Evolutionary conservation across 2,797 vertebrate species (phyloP).

Genomic region (Acanthis flammea): DNA sequence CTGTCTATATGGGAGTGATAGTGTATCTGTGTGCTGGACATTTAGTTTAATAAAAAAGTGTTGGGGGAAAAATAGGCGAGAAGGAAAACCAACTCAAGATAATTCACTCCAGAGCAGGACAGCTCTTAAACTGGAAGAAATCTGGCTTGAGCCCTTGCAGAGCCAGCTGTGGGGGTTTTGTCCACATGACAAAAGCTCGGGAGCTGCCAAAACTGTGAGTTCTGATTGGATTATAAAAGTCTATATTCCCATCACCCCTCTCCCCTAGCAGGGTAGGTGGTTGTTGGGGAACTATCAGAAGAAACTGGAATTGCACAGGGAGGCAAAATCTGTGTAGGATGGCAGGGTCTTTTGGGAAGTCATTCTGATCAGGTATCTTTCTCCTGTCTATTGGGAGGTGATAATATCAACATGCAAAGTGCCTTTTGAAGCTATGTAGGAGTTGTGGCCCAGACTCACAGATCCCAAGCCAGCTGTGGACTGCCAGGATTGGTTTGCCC

Average conservation of each 20-base stretch:
- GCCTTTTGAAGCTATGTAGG: background rate
- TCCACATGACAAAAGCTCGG: background rate
- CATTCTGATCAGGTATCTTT: background rate
- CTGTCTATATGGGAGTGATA: background rate
- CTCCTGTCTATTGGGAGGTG: background rate
- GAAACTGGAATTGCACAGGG: background rate
- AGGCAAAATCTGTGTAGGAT: background rate
- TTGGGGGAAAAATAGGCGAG: background rate
- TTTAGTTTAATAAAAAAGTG: background rate
- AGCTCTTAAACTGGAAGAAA: background rate
- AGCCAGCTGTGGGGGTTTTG: background rate
- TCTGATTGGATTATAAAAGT: background rate
- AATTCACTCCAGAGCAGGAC: background rate
- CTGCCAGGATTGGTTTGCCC: background rate
- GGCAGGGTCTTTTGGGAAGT: background rate
- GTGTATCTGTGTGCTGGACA: background rate
- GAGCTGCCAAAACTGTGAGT: background rate
- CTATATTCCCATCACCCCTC: fast-evolving
- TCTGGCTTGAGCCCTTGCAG: background rate
- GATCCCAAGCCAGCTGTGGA: background rate
- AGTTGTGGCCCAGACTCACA: background rate
- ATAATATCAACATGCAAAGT: background rate
- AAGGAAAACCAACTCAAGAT: background rate
- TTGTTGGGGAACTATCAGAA: background rate
- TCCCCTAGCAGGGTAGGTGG: background rate